phyloP scores from a whole-genome alignment of 2,113 vertebrate genomes.

The Mixornis gularis region DNA sequence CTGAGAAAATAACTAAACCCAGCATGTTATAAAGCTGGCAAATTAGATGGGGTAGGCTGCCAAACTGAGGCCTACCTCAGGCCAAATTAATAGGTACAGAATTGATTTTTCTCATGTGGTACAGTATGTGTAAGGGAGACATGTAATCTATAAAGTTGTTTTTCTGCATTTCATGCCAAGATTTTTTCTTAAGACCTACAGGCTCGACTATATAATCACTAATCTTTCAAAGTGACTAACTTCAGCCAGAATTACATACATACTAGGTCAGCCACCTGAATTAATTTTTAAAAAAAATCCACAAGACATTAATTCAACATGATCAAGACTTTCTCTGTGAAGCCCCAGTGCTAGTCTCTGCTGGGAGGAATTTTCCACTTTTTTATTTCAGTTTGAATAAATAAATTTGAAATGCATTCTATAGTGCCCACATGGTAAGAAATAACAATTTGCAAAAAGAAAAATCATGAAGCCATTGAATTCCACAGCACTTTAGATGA shows the following conservation, averaged over 20 bases:
- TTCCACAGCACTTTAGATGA: slow-evolving; percentile 31
- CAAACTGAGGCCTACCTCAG: neutral
- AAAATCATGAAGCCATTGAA: neutral
- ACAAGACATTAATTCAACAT: neutral
- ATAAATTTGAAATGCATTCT: neutral
- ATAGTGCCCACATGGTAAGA: neutral
- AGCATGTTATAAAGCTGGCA: neutral
- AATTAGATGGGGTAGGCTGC: neutral
- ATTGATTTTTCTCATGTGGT: neutral
- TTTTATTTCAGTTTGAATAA: neutral
- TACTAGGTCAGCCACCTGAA: neutral
- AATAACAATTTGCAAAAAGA: neutral
- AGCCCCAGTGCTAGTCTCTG: neutral
- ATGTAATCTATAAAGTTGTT: neutral
- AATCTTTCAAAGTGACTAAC: neutral
- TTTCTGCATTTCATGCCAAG: slow-evolving; percentile 1
- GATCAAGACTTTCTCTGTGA: neutral
- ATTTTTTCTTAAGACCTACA: neutral
- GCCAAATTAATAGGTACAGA: neutral
- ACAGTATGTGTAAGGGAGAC: neutral
- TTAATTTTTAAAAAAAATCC: neutral
- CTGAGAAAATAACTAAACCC: neutral
- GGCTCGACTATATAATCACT: neutral
- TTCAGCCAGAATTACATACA: neutral
- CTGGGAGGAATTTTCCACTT: neutral